phyloP scores from a whole-genome alignment of 2,888 invertebrate genomes.

The Nemurella pictetii region DNA sequence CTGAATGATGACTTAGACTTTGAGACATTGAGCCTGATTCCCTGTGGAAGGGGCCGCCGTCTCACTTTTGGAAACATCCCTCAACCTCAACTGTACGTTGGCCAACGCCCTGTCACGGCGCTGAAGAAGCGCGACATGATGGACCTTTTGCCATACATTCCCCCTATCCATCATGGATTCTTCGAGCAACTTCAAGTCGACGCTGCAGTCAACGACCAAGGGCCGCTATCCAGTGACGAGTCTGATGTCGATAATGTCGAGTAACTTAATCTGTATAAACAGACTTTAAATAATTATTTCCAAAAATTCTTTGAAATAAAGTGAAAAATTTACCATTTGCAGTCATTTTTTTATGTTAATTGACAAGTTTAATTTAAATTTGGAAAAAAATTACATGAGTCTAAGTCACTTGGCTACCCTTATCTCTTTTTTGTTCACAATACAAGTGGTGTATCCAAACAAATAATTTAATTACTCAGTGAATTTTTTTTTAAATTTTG shows the following conservation, averaged over 20 bases:
- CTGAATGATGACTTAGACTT: slow-evolving; percentile 29
- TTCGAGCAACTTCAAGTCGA: slow-evolving; percentile 30
- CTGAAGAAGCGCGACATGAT: slow-evolving; percentile 11
- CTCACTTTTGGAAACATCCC: background rate
- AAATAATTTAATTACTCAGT: background rate
- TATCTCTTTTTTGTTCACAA: background rate
- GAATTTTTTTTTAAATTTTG: background rate
- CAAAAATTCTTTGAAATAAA: too few relatives aligned
- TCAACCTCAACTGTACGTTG: background rate
- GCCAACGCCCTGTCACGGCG: background rate
- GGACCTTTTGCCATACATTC: slow-evolving; percentile 32
- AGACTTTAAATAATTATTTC: too few relatives aligned
- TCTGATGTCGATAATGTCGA: slow-evolving; percentile 1
- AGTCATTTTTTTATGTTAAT: too few relatives aligned
- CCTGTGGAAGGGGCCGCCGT: background rate
- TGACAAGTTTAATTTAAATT: background rate
- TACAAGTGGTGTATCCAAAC: background rate
- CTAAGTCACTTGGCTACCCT: background rate
- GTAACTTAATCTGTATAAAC: background rate
- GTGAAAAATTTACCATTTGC: too few relatives aligned
- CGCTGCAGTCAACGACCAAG: background rate
- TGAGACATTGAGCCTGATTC: background rate
- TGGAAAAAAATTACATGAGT: slow-evolving; percentile 3
- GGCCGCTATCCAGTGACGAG: background rate
- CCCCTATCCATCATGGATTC: slow-evolving; percentile 30